These are phyloP conservation scores for Isotomurus palustris DNA, from an alignment of 2,888 invertebrate species.

Conservation along the genomic window DNA sequence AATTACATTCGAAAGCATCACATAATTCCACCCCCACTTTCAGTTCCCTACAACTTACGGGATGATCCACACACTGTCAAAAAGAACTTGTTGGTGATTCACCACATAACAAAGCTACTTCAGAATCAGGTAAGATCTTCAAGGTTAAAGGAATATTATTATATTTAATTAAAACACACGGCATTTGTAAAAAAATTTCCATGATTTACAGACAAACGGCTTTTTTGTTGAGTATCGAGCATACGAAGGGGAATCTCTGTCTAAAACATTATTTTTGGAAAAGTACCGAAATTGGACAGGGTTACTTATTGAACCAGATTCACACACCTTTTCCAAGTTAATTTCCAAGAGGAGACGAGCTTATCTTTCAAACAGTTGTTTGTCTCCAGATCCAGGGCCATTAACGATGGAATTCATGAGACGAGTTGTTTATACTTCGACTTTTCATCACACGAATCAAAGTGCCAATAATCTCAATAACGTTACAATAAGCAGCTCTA, in stretches of 20 bases:
- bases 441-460: too few relatives aligned
- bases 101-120: conserved; percentile 4
- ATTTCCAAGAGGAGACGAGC: conserved; percentile 52
- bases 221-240: conserved; percentile 25
- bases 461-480: not conserved
- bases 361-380: conserved; percentile 53
- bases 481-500: not conserved
- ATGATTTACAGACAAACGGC: conserved; percentile 11
- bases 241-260: conserved; percentile 50
- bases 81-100: not conserved
- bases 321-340: conserved; percentile 52
- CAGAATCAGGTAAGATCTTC: conserved; percentile 6
- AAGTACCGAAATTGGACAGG: conserved; percentile 53
- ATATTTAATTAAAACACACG: not conserved
- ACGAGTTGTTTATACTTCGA: not conserved
- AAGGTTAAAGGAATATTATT: not conserved
- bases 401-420: conserved; percentile 21
- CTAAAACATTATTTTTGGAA: conserved; percentile 55
- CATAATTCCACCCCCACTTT: conserved; percentile 14
- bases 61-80: too few relatives aligned
- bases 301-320: conserved; percentile 55
- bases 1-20: conserved; percentile 19
- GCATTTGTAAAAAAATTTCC: not conserved
- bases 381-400: conserved; percentile 51
- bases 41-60: too few relatives aligned